Evolutionary conservation across 2,888 invertebrate genomes (phyloP).

Genomic region (Oscheius sp.): DNA sequence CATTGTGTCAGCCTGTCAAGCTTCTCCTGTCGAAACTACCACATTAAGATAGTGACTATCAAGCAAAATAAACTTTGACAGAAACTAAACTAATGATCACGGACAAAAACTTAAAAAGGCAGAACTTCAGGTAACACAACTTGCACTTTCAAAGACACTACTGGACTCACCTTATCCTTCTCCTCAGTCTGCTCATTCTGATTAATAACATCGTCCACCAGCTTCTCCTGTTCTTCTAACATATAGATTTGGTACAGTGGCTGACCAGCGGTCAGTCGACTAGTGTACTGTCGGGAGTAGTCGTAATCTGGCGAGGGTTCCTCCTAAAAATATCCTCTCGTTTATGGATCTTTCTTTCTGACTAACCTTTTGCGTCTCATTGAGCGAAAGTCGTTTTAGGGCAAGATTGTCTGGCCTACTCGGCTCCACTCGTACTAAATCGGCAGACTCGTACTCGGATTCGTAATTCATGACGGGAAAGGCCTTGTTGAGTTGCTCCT

Average conservation of each 20-base stretch:
- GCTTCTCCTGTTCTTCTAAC: slow-evolving; percentile 60
- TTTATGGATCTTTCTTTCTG: not conserved
- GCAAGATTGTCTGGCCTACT: slow-evolving; percentile 10
- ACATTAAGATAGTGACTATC: too few species aligned
- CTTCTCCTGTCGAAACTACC: too few species aligned
- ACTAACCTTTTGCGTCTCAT: not conserved
- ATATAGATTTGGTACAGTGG: slow-evolving; percentile 70
- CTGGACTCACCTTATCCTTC: slow-evolving; percentile 9
- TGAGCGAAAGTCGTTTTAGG: slow-evolving; percentile 12
- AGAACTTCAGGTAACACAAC: too few species aligned
- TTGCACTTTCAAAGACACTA: too few species aligned
- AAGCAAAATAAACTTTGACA: too few species aligned
- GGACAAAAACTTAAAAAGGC: too few species aligned
- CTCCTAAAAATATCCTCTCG: slow-evolving; percentile 38
- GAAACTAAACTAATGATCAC: too few species aligned
- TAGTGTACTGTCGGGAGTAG: slow-evolving; percentile 54
- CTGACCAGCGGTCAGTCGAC: slow-evolving; percentile 62
- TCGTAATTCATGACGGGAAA: slow-evolving; percentile 41
- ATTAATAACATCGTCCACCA: slow-evolving; percentile 40
- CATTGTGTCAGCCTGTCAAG: not conserved
- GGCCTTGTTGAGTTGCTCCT: slow-evolving; percentile 53
- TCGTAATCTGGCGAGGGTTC: slow-evolving; percentile 54
- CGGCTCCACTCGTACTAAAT: not conserved
- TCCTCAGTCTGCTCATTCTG: slow-evolving; percentile 6
- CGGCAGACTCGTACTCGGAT: slow-evolving; percentile 32